These are phyloP conservation scores for Fringilla coelebs DNA, from an alignment of 2,797 vertebrate species.

Conservation along the genomic window DNA sequence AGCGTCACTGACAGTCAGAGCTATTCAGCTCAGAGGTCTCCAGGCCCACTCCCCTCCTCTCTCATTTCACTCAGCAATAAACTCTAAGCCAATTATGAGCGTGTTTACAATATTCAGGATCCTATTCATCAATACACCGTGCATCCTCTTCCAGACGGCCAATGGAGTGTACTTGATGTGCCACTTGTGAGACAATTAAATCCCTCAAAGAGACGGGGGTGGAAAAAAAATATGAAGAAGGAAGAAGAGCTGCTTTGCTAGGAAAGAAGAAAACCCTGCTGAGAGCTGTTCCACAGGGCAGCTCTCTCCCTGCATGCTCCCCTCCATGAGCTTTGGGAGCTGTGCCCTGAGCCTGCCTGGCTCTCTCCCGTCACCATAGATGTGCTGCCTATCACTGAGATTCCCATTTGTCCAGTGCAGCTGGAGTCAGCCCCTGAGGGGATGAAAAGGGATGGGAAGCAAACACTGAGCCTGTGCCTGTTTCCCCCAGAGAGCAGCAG, in stretches of 20 bases:
- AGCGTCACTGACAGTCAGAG: constrained; percentile 7
- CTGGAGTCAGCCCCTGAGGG: background rate
- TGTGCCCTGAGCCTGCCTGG: background rate
- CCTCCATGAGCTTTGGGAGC: background rate
- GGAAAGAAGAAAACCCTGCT: background rate
- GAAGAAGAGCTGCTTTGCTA: background rate
- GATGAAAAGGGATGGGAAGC: background rate
- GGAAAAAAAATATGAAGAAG: background rate
- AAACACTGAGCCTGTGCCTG: background rate
- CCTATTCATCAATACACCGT: constrained; percentile 11
- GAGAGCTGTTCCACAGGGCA: background rate
- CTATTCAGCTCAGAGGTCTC: constrained; percentile 60
- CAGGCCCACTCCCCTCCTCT: constrained; percentile 38
- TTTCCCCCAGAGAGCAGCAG: background rate
- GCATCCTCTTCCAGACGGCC: constrained; percentile 4
- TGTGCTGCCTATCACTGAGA: background rate
- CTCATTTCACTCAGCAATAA: constrained; percentile 60
- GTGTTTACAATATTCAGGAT: constrained; percentile 55
- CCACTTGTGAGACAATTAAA: constrained; percentile 64
- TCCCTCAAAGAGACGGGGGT: constrained; percentile 41
- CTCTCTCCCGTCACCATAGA: background rate
- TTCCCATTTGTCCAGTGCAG: background rate
- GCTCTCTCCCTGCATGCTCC: fast-evolving
- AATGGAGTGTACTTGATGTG: constrained; percentile 27
- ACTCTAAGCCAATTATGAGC: constrained; percentile 52